These are phyloP conservation scores for Istiophorus platypterus DNA, from an alignment of 2,113 vertebrate genomes.

Conservation along the genomic window DNA sequence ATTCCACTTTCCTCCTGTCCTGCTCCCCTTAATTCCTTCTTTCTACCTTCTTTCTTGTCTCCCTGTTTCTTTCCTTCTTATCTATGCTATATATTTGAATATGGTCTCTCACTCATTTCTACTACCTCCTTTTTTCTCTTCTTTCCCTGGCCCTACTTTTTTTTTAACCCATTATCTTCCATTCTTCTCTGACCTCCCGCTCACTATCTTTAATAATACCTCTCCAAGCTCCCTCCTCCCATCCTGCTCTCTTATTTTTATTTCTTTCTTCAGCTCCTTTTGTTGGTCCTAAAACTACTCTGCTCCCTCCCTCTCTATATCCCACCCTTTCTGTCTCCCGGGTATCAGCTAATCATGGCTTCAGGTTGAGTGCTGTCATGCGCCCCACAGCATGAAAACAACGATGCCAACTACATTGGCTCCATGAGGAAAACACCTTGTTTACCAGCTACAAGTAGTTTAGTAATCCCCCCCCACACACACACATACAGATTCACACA, in stretches of 20 bases:
- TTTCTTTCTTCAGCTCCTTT: neutral
- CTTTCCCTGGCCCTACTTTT: neutral
- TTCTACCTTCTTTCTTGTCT: neutral
- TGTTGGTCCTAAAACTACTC: neutral
- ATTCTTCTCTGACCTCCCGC: neutral
- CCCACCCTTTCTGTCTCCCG: neutral
- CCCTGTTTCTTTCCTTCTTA: neutral
- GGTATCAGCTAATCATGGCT: conserved; percentile 27
- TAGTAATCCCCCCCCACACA: neutral
- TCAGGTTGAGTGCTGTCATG: conserved; percentile 3
- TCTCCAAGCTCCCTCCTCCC: neutral
- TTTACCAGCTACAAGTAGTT: conserved; percentile 2
- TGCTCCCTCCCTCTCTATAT: conserved; percentile 14
- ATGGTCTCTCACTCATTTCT: neutral
- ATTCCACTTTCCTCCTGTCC: neutral
- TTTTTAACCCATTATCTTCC: neutral
- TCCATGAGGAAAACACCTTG: conserved; percentile 16
- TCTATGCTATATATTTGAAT: no score
- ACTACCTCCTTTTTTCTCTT: neutral
- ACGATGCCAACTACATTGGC: conserved; percentile 14
- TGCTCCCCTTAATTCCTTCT: no score
- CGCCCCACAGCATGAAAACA: conserved; percentile 10
- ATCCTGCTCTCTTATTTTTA: neutral
- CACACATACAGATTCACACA: neutral
- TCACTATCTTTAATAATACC: neutral